These are phyloP conservation scores for Megaptera novaeangliae DNA, from an alignment of 2,113 vertebrate species.

Conservation along the genomic window DNA sequence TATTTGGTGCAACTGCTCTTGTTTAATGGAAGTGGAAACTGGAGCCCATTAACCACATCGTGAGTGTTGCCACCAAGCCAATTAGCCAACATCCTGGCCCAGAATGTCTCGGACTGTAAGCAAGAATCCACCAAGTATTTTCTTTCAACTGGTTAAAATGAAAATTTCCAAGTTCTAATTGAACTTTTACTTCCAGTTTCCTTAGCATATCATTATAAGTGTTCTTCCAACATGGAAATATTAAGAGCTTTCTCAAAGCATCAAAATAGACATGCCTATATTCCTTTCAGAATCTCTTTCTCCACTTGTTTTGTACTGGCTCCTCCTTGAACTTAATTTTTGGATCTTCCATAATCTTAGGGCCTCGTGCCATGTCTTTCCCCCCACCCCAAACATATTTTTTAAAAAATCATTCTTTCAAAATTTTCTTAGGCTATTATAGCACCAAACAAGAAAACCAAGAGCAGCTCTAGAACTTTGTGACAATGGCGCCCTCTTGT, in stretches of 20 bases:
- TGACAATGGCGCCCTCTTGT: slow-evolving; percentile 43
- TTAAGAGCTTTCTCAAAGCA: neutral
- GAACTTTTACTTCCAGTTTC: neutral
- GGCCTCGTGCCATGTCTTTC: neutral
- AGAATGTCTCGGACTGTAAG: neutral
- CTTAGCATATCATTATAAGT: neutral
- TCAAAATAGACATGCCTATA: neutral
- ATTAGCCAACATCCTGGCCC: neutral
- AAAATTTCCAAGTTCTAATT: neutral
- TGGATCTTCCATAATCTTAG: neutral
- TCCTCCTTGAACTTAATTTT: neutral
- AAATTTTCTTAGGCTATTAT: neutral
- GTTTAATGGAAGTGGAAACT: neutral
- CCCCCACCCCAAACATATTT: neutral
- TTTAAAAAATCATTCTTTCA: neutral
- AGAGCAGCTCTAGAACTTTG: neutral
- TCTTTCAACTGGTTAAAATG: neutral
- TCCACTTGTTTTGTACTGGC: neutral
- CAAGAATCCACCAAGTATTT: neutral
- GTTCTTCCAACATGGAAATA: neutral
- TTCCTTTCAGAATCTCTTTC: neutral
- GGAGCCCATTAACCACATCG: neutral
- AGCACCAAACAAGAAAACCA: neutral
- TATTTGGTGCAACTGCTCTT: neutral
- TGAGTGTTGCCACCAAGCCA: neutral